Conservation (phyloP, 2,888 invertebrate species). For the Melitaea athalia region DNA sequence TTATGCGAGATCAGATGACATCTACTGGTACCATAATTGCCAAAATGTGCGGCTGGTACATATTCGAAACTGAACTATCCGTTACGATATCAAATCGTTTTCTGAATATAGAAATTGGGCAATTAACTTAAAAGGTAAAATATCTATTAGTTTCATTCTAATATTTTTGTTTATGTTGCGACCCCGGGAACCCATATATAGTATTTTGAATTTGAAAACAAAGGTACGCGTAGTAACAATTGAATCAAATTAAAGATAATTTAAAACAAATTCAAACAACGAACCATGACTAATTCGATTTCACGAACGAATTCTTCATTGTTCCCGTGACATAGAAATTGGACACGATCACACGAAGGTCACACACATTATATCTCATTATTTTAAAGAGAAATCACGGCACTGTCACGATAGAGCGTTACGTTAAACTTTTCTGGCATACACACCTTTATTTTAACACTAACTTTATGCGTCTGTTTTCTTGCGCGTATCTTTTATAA, state of each 20-base stretch:
- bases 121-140: too few species aligned
- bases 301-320: constrained; percentile 40
- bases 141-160: not conserved
- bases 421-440: not conserved
- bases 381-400: constrained; percentile 7
- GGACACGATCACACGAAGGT: constrained; percentile 64
- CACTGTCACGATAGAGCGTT: not conserved
- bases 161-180: not conserved
- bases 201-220: not conserved
- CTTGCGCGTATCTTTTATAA: too few species aligned
- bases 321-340: constrained; percentile 55
- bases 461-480: too few species aligned
- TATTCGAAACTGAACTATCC: too few species aligned
- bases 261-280: constrained; percentile 39
- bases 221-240: not conserved
- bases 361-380: constrained; percentile 64
- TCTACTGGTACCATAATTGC: too few species aligned
- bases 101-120: too few species aligned
- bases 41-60: too few species aligned
- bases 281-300: constrained; percentile 56
- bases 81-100: too few species aligned
- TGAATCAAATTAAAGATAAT: constrained; percentile 8
- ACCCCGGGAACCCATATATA: not conserved
- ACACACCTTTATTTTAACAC: not conserved
- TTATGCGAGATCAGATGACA: too few species aligned